Conservation (phyloP, 2,888 invertebrate genomes). For the Elegia similella region DNA sequence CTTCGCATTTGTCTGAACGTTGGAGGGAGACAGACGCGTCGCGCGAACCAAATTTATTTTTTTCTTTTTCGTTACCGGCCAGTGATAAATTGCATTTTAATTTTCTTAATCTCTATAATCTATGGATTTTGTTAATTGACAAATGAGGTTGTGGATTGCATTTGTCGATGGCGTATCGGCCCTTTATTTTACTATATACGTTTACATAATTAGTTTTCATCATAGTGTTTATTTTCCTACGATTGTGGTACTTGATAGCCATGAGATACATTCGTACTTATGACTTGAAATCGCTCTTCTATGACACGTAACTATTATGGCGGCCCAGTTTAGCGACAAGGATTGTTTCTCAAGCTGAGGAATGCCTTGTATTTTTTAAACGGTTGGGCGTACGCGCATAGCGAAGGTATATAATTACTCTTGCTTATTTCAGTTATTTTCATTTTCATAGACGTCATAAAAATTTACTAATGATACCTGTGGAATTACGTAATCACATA, state of each 20-base stretch:
- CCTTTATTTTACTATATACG: background rate
- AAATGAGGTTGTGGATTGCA: conserved; percentile 6
- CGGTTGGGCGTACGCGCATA: conserved; percentile 2
- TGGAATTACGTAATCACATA: background rate
- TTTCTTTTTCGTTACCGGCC: conserved; percentile 23
- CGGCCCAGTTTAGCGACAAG: conserved; percentile 7
- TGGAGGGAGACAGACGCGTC: conserved; percentile 60
- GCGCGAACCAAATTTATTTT: conserved; percentile 42
- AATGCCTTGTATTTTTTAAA: conserved; percentile 12
- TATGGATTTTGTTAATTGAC: conserved; percentile 3
- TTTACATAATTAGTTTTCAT: conserved; percentile 15
- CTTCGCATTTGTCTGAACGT: conserved; percentile 65
- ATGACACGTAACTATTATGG: conserved; percentile 7
- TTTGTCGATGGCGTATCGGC: background rate
- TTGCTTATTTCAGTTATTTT: conserved; percentile 11
- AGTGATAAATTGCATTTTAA: conserved; percentile 7
- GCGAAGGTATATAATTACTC: conserved; percentile 8
- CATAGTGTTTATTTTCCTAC: conserved; percentile 15
- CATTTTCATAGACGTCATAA: background rate
- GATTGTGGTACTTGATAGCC: conserved; percentile 17
- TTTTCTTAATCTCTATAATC: background rate
- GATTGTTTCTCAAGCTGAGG: conserved; percentile 12
- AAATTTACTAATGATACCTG: background rate
- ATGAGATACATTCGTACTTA: conserved; percentile 10
- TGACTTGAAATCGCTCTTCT: conserved; percentile 4